Base-by-base conservation (phyloP, 2,797 vertebrate species). In the Esox masquinongy region DNA sequence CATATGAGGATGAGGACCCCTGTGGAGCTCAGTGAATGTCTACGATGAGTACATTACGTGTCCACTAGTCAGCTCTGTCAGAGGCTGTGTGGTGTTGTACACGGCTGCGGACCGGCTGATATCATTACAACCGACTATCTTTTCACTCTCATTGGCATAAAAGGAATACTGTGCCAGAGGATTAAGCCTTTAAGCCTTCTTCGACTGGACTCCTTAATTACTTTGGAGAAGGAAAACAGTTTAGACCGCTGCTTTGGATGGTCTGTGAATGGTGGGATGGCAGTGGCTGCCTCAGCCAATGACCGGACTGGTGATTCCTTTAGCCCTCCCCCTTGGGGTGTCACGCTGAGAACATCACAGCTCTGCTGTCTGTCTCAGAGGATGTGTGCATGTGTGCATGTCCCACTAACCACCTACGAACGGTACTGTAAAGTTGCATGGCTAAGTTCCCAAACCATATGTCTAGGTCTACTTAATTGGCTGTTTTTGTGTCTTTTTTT, bases 111-210 rank as follows among this genome's bases (percentile, higher is more conserved):
- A 9, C 34, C 47, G 59, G 67, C 49, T 24, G 68, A 34, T 15
- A 77, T 67, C 29, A 36, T 76, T 71, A 73, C 61, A 24, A 22
- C 51, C 36, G 22, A 67, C 31, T 16, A 68, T 31, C 67, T 53
- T 12, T 53, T 50, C 31, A 64, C 70, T 8, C 73, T 71, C 74
- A 83, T 15, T 76, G 51, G 73, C 73, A 11, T 68, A 77, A 76
- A 67, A 22, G 34, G 49, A 80, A 64, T 73, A 59, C 43, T 5
- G 22, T 9, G n/a, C 56, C 56, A 24, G 53, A 56, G 53, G 19
- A 68, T 63, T 90, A 83, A 89, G 78, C 84, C 73, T 77, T 86
- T 88, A 90, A 91, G 81, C 87, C 76, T 69, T 79, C 85, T 83
- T 85, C 80, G 77, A 68, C 70, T 74, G 73, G 82, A 74, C 77